A percentile compares a stretch with the other conserved stretches of the same genome.
Evolutionary conservation across 2,113 vertebrate species (phyloP).

Genomic region (Castor canadensis): DNA sequence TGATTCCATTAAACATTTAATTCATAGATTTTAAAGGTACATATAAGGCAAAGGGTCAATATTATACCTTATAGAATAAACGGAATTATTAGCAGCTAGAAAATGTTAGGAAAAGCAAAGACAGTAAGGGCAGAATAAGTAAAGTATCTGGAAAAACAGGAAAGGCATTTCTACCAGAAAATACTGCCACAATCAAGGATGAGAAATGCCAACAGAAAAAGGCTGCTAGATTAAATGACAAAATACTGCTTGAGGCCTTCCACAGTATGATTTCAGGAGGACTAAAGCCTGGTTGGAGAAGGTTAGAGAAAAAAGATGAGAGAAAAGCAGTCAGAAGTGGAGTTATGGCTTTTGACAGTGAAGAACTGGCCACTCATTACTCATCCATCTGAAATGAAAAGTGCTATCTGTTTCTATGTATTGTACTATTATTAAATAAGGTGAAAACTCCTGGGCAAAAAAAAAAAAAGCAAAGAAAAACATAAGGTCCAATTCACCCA

Average conservation of each 20-base stretch:
- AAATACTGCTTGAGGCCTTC: not conserved
- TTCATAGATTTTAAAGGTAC: not conserved
- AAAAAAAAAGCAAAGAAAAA: not conserved
- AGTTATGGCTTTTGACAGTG: not conserved
- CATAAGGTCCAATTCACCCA: not conserved
- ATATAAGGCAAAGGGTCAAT: not conserved
- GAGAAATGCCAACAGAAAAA: not conserved
- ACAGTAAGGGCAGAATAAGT: not conserved
- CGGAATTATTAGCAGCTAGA: not conserved
- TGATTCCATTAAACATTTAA: not conserved
- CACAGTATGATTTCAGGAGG: not conserved
- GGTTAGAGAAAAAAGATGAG: not conserved
- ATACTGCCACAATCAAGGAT: not conserved
- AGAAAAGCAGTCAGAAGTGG: not conserved
- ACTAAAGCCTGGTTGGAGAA: not conserved
- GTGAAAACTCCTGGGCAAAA: not conserved
- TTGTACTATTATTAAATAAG: not conserved
- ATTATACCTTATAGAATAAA: not conserved
- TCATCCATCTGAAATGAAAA: not conserved
- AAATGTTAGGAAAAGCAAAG: not conserved
- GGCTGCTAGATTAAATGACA: not conserved
- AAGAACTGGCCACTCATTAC: not conserved
- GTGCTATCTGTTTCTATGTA: not conserved
- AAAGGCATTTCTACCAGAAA: not conserved
- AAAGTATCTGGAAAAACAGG: not conserved